phyloP scores from a whole-genome alignment of 2,797 vertebrate genomes.

The Cirrhinus molitorella region DNA sequence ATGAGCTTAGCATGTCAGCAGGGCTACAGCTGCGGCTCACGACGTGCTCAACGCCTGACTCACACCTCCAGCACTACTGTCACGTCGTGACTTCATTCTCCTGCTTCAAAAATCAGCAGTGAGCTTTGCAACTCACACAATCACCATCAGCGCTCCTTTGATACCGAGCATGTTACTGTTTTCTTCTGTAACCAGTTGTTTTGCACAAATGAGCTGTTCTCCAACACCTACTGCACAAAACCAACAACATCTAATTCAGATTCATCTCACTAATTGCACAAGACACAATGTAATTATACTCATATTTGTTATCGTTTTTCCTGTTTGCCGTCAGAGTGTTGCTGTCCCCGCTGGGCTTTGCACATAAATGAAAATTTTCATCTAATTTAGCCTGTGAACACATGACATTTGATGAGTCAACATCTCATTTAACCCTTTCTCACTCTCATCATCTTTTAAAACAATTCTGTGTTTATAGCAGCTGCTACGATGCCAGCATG shows the following conservation, averaged over 20 bases:
- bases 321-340: conserved; percentile 2
- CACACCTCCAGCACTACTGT: neutral
- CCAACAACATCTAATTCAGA: neutral
- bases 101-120: neutral
- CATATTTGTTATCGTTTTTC: neutral
- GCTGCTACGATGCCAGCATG: neutral
- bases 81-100: conserved; percentile 16
- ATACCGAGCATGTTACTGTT: neutral
- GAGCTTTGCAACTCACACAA: neutral
- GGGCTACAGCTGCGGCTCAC: conserved; percentile 51
- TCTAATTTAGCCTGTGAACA: conserved; percentile 21
- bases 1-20: conserved; percentile 56
- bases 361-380: neutral
- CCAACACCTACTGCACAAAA: neutral
- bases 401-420: neutral
- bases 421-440: neutral
- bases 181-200: neutral
- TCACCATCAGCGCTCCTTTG: neutral
- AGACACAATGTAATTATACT: conserved; percentile 21
- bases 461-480: neutral
- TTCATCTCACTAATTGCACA: neutral
- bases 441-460: neutral
- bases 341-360: neutral
- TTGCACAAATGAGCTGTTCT: neutral
- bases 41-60: conserved; percentile 16